phyloP scores from a whole-genome alignment of 1,140 invertebrate species.

The Drosophila athabasca region DNA sequence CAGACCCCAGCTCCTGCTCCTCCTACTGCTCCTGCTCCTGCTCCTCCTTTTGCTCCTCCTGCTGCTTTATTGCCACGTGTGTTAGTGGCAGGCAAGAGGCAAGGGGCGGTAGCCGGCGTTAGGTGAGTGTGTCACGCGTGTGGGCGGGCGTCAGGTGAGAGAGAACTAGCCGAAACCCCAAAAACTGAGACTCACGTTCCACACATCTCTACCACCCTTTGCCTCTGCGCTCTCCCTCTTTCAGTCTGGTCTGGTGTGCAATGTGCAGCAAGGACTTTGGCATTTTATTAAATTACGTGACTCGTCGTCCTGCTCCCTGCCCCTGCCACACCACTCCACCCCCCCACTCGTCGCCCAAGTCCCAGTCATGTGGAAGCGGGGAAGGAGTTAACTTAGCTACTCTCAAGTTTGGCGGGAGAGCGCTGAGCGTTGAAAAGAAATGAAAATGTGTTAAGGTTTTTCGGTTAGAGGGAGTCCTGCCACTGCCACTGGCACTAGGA shows the following conservation, averaged over 20 bases:
- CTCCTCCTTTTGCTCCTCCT: neutral
- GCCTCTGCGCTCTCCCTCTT: constrained; percentile 26
- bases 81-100: neutral
- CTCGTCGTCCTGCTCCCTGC: constrained; percentile 21
- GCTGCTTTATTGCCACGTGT: constrained; percentile 39
- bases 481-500: neutral
- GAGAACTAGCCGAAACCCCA: neutral
- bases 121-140: constrained; percentile 30
- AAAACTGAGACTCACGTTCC: constrained; percentile 36
- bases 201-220: constrained; percentile 24
- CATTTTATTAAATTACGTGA: constrained; percentile 78
- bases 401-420: constrained; percentile 35
- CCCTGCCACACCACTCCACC: neutral
- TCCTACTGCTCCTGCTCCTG: constrained; percentile 1
- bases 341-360: neutral
- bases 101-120: neutral
- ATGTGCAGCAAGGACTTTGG: constrained; percentile 68
- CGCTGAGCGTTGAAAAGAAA: constrained; percentile 64
- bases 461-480: constrained; percentile 32
- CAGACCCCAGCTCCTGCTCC: neutral
- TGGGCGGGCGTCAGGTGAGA: constrained; percentile 21
- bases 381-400: constrained; percentile 53
- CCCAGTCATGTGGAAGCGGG: constrained; percentile 15
- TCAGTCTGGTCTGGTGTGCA: constrained; percentile 26
- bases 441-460: constrained; percentile 71